Evolutionary conservation across 2,797 vertebrate genomes (phyloP).

Genomic region (Schizopygopsis malacanthus): DNA sequence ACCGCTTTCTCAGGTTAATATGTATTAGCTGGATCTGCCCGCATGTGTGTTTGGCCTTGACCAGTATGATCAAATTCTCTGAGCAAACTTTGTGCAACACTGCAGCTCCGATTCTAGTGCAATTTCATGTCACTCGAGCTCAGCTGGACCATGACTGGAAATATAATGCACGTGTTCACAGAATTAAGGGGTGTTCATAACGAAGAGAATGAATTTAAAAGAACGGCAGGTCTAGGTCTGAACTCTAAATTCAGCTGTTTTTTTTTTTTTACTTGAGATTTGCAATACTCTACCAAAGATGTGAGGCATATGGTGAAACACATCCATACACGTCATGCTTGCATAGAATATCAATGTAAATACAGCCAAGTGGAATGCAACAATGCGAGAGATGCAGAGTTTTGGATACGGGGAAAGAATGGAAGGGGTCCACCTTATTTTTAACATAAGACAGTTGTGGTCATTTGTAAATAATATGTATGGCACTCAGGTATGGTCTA

Average conservation of each 20-base stretch:
- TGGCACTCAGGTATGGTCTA: too few species aligned
- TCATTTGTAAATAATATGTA: too few species aligned
- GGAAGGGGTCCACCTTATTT: too few species aligned
- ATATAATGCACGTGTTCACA: neutral
- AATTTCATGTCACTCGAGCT: neutral
- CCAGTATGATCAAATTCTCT: conserved; percentile 21
- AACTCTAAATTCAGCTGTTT: neutral
- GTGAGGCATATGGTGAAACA: neutral
- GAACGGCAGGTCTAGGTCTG: neutral
- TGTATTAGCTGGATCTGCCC: conserved; percentile 29
- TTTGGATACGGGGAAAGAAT: too few species aligned
- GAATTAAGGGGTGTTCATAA: neutral
- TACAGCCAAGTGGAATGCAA: too few species aligned
- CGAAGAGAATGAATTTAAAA: neutral
- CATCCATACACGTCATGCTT: neutral
- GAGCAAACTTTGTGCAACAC: conserved; percentile 47
- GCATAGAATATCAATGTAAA: neutral
- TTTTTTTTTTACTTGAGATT: neutral
- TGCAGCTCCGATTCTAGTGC: conserved; percentile 9
- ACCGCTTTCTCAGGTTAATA: conserved; percentile 40
- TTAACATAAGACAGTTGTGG: too few species aligned
- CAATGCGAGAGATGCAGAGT: too few species aligned
- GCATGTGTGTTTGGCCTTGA: conserved; percentile 32
- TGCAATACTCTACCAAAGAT: neutral
- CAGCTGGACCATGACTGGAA: neutral